Conservation (phyloP, 2,888 invertebrate genomes). For the Merodon equestris region DNA sequence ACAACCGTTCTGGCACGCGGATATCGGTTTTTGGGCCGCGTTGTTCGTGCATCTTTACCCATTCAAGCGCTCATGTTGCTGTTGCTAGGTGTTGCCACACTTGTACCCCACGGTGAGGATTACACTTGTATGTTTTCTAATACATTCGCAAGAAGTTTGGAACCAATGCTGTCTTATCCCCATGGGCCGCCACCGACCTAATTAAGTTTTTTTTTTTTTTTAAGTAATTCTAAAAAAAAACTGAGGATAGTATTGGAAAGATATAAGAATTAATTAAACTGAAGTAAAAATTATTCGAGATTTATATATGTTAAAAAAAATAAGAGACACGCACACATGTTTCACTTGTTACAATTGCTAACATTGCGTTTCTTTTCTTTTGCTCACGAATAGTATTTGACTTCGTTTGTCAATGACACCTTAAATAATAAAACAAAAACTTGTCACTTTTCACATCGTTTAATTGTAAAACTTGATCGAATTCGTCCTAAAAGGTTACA, state of each 20-base stretch:
- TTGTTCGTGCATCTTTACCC: constrained; percentile 93
- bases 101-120: constrained; percentile 92
- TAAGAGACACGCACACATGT: not conserved
- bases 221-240: not conserved
- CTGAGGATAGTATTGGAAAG: not conserved
- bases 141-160: constrained; percentile 89
- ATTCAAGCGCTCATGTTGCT: constrained; percentile 96
- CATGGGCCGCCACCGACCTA: constrained; percentile 96
- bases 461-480: too few species aligned
- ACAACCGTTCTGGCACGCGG: constrained; percentile 86
- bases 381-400: too few species aligned
- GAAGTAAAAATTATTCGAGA: too few species aligned
- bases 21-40: constrained; percentile 92
- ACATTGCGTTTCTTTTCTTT: too few species aligned
- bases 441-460: too few species aligned
- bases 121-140: constrained; percentile 92
- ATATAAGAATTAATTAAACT: too few species aligned
- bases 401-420: constrained; percentile 11
- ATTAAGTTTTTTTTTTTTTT: constrained; percentile 57
- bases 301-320: too few species aligned
- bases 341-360: too few species aligned
- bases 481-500: not conserved
- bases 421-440: not conserved
- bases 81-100: constrained; percentile 93
- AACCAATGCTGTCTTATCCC: constrained; percentile 93